These are phyloP conservation scores for Schrankia costaestrigalis DNA, from an alignment of 2,888 invertebrate species.

Conservation along the genomic window DNA sequence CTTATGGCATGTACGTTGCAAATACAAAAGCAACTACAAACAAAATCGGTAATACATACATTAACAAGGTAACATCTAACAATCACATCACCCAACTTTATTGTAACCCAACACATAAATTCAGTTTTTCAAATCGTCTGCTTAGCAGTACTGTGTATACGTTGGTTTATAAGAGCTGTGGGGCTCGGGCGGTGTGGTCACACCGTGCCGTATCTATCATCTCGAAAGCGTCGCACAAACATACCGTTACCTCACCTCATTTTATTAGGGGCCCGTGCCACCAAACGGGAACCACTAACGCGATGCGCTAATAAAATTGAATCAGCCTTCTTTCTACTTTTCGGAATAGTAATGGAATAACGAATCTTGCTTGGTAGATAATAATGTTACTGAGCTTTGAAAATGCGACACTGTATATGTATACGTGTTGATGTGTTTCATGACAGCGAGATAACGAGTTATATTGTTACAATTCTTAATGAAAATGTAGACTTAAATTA, in stretches of 20 bases:
- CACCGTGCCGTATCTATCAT: slow-evolving; percentile 76
- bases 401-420: background rate
- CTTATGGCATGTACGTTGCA: no score
- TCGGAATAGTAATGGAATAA: slow-evolving; percentile 30
- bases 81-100: slow-evolving; percentile 3
- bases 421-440: background rate
- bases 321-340: slow-evolving; percentile 43
- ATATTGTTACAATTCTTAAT: no score
- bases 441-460: no score
- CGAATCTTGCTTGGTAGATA: slow-evolving; percentile 14
- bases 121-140: slow-evolving; percentile 33
- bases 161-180: slow-evolving; percentile 60
- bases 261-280: slow-evolving; percentile 69
- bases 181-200: slow-evolving; percentile 32
- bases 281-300: slow-evolving; percentile 47
- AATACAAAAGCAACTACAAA: no score
- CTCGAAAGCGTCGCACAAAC: slow-evolving; percentile 63
- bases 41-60: no score
- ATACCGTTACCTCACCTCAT: slow-evolving; percentile 72
- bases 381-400: no score
- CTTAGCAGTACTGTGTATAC: slow-evolving; percentile 43
- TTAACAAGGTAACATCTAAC: background rate
- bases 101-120: slow-evolving; percentile 23
- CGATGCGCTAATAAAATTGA: slow-evolving; percentile 55
- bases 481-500: no score